phyloP scores from a whole-genome alignment of 2,113 vertebrate genomes.

The Choloepus hoffmanni region DNA sequence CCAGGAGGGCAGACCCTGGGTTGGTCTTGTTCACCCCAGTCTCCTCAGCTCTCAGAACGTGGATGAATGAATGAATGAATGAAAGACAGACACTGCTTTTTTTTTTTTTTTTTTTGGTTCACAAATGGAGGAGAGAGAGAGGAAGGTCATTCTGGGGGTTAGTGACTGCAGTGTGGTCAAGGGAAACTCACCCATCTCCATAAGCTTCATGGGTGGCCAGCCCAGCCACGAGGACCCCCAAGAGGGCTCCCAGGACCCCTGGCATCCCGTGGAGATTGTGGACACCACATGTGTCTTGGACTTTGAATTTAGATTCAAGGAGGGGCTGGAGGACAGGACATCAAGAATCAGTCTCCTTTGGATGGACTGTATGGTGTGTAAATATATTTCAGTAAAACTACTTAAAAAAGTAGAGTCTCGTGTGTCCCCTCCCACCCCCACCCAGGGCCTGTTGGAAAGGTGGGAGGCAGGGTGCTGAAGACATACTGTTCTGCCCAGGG shows the following conservation, averaged over 20 bases:
- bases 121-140: background rate
- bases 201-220: constrained; percentile 88
- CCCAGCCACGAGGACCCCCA: constrained; percentile 89
- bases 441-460: background rate
- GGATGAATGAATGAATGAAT: background rate
- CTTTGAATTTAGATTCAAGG: constrained; percentile 90
- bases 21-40: background rate
- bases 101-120: background rate
- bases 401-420: background rate
- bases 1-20: background rate
- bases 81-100: background rate
- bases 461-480: background rate
- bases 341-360: background rate
- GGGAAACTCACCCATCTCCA: constrained; percentile 89
- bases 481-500: background rate
- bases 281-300: constrained; percentile 94
- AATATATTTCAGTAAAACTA: too few species aligned
- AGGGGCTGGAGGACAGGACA: constrained; percentile 86
- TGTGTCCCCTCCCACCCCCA: too few species aligned
- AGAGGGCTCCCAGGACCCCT: constrained; percentile 91
- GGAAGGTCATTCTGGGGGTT: background rate
- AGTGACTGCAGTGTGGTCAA: background rate
- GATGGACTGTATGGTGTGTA: too few species aligned
- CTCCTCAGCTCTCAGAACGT: background rate
- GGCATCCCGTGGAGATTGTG: constrained; percentile 96